Evolutionary conservation across 2,113 vertebrate genomes (phyloP).

Genomic region (Poeciliopsis prolifica): DNA sequence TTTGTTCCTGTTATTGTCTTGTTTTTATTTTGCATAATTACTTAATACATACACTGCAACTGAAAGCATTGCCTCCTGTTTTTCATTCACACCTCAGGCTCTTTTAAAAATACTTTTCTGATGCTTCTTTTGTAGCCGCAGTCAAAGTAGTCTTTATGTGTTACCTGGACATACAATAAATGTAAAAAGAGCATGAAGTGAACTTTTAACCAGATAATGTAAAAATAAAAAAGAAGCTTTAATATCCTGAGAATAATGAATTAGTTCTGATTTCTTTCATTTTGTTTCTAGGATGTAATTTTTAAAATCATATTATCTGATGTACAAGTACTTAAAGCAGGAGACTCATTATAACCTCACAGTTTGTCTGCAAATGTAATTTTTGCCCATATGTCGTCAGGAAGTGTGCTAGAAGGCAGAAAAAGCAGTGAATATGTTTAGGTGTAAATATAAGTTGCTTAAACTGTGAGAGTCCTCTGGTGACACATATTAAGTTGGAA

Average conservation of each 20-base stretch:
- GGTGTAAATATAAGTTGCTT: conserved; percentile 16
- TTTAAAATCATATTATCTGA: background rate
- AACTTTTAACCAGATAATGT: background rate
- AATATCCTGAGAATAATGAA: background rate
- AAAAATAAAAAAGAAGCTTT: background rate
- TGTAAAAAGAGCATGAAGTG: background rate
- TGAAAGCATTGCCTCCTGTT: no score
- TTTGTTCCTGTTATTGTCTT: no score
- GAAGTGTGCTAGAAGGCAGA: background rate
- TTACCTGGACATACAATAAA: no score
- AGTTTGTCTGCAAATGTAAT: background rate
- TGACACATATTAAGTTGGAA: background rate
- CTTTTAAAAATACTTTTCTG: no score
- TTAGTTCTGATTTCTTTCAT: background rate
- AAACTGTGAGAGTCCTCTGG: conserved; percentile 10
- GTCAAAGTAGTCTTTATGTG: no score
- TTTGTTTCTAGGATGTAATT: background rate
- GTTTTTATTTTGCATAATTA: no score
- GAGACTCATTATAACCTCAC: background rate
- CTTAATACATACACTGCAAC: no score
- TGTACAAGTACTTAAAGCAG: background rate
- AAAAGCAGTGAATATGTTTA: background rate
- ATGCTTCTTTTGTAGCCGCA: no score
- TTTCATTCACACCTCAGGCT: no score
- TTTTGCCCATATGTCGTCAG: background rate